phyloP scores from a whole-genome alignment of 2,113 vertebrate species.

The Etheostoma cragini region DNA sequence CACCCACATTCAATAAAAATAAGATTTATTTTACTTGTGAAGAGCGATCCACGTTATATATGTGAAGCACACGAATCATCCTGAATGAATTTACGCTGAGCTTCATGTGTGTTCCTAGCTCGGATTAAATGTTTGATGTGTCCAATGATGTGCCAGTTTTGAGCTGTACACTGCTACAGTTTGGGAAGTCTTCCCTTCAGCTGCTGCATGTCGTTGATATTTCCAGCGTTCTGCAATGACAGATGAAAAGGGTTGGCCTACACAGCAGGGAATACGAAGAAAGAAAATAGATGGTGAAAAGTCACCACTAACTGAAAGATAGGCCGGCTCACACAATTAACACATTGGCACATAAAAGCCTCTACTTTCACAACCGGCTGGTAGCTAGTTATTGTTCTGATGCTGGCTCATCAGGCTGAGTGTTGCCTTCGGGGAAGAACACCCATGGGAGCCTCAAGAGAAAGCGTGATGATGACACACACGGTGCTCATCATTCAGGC shows the following conservation, averaged over 20 bases:
- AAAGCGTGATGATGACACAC: conserved; percentile 64
- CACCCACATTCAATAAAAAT: too few species aligned
- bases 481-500: conserved; percentile 59
- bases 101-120: not conserved
- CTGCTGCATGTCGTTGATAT: conserved; percentile 64
- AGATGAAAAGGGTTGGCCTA: conserved; percentile 34
- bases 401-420: conserved; percentile 68
- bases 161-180: conserved; percentile 5
- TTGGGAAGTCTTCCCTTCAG: conserved; percentile 34
- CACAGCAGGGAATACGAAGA: conserved; percentile 2
- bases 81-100: too few species aligned
- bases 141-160: conserved; percentile 12
- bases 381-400: conserved; percentile 50
- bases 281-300: conserved; percentile 24
- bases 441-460: conserved; percentile 60
- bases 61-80: too few species aligned
- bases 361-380: conserved; percentile 5
- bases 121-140: conserved; percentile 19
- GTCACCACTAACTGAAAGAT: conserved; percentile 27
- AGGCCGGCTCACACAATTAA: conserved; percentile 27
- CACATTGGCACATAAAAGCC: conserved; percentile 7
- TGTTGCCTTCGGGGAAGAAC: conserved; percentile 65
- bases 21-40: too few species aligned
- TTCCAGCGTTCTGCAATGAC: conserved; percentile 38
- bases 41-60: too few species aligned